Percentiles rank a stretch among this genome's conserved stretches.
phyloP scores from a whole-genome alignment of 1,140 invertebrate species.

The Habropoda laboriosa region DNA sequence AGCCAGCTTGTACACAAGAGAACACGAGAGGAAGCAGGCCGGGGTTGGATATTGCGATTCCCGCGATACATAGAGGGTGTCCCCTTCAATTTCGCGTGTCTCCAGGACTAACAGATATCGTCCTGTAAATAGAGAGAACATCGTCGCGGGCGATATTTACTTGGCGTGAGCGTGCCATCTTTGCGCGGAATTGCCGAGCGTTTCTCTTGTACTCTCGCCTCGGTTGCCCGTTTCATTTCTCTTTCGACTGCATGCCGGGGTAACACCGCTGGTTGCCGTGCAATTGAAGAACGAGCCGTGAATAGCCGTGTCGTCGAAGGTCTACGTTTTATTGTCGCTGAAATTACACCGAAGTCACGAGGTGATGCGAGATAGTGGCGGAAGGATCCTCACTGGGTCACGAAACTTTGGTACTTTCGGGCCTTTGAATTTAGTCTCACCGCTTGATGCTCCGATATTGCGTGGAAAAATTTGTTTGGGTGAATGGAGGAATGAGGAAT shows the following conservation, averaged over 20 bases:
- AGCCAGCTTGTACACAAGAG: constrained; percentile 61
- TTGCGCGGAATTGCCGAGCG: constrained; percentile 21
- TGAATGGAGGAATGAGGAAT: too few species aligned
- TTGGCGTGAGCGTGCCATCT: constrained; percentile 18
- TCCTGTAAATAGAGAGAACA: constrained; percentile 59
- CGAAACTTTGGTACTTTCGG: too few species aligned
- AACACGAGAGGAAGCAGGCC: constrained; percentile 42
- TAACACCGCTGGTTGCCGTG: too few species aligned
- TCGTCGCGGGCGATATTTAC: constrained; percentile 55
- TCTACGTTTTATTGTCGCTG: not conserved
- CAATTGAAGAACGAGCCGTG: not conserved
- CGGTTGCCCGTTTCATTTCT: not conserved
- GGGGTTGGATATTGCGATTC: constrained; percentile 60
- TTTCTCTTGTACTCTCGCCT: not conserved
- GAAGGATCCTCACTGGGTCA: too few species aligned
- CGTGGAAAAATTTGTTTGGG: too few species aligned
- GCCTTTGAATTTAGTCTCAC: too few species aligned
- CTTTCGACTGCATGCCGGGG: too few species aligned
- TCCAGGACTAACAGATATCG: constrained; percentile 61
- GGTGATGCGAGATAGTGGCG: too few species aligned
- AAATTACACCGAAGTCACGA: not conserved
- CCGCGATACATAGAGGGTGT: constrained; percentile 59
- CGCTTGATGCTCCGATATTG: too few species aligned
- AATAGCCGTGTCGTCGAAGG: not conserved
- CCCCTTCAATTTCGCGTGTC: constrained; percentile 65